These are phyloP conservation scores for Aphyosemion australe DNA, from an alignment of 2,113 vertebrate species.

Conservation along the genomic window DNA sequence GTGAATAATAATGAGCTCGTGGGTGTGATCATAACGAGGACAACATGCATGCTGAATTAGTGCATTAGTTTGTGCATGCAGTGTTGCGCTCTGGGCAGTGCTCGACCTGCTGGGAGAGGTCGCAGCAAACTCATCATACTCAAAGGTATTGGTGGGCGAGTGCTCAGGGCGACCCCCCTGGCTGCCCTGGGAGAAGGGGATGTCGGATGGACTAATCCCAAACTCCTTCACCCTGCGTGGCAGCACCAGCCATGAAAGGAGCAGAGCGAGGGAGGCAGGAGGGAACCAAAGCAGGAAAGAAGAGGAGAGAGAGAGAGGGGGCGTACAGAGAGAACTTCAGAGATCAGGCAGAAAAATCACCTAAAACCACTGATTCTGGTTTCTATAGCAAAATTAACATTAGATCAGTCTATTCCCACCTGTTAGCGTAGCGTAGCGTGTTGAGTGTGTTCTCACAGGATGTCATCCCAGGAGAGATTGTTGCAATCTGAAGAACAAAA, in stretches of 20 bases:
- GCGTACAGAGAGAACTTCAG: constrained; percentile 47
- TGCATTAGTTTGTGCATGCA: constrained; percentile 28
- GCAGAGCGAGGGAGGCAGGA: constrained; percentile 40
- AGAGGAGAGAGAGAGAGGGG: constrained; percentile 53
- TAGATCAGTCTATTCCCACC: constrained; percentile 77
- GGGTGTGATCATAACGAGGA: constrained; percentile 1
- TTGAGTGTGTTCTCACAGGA: constrained; percentile 99
- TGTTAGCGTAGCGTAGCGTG: constrained; percentile 97
- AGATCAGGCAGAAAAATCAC: constrained; percentile 34
- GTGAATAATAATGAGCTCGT: constrained; percentile 11
- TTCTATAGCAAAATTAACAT: background rate
- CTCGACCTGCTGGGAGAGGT: constrained; percentile 90
- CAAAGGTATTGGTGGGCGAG: constrained; percentile 93
- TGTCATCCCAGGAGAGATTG: constrained; percentile 98
- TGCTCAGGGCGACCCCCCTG: constrained; percentile 92
- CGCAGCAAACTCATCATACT: constrained; percentile 94
- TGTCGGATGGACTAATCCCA: constrained; percentile 99
- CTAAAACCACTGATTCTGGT: background rate
- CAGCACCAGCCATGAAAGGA: constrained; percentile 69
- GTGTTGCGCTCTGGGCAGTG: constrained; percentile 63
- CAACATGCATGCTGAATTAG: constrained; percentile 45
- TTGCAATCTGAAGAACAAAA: constrained; percentile 85
- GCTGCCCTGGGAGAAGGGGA: constrained; percentile 98
- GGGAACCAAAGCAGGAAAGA: constrained; percentile 49
- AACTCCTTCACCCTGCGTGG: constrained; percentile 98